Evolutionary conservation across 2,113 vertebrate genomes (phyloP), one percentile per base, ranked within the genome.

Genomic region (Macquaria ambigua): DNA sequence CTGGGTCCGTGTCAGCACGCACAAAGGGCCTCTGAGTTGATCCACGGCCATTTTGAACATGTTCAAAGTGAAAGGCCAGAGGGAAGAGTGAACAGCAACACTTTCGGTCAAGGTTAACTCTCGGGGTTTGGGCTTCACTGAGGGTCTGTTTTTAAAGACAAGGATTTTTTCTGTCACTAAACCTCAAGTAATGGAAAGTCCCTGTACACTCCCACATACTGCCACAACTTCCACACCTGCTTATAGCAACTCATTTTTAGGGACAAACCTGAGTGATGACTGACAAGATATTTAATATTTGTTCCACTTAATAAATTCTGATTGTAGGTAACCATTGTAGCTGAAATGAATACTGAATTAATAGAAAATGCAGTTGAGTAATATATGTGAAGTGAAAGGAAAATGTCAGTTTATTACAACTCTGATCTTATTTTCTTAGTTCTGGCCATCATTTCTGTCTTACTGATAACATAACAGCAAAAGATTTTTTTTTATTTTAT

Each of bases 1-100:
- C 71, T 64, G 41, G 59, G 74, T 82, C 70, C 3, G 5, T 76
- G 79, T 82, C 67, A 6, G 21, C 20, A 11, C 8, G 10, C 61
- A 82, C 77, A 72, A 66, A 87, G 70, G 37, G 43, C 82, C 41
- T 72, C 78, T 62, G 52, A 34, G 66, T 67, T 43, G 50, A 3
- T 48, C 12, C 39, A 43, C 52, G 4, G 67, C 61, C 46, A 53
- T 76, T 63, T 61, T 79, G 23, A 74, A 52, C 31, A 0, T 0
- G 10, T 21, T 76, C 8, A 23, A 8, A 53, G 7, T 58, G 43
- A 80, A 66, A 63, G 28, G 52, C 41, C 5, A 8, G 11, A 2
- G 28, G 41, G 23, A 71, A 48, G 55, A 43, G 39, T 74, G 39
- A 43, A 62, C 15, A 3, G 6, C 48, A n/a, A 34, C n/a, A 8